phyloP scores from a whole-genome alignment of 2,888 invertebrate genomes.

The Andrena flavipes region DNA sequence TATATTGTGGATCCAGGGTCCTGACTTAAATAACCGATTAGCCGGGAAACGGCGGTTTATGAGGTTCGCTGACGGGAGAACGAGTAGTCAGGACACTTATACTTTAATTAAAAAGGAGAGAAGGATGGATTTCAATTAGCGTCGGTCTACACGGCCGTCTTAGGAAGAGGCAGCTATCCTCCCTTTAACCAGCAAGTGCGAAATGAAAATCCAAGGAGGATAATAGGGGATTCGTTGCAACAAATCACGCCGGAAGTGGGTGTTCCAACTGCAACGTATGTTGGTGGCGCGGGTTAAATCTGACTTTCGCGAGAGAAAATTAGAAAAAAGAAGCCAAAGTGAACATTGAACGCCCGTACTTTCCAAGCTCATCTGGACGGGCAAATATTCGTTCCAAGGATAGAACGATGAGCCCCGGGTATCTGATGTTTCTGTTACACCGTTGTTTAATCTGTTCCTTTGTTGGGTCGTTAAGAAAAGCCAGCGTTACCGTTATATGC shows the following conservation, averaged over 20 bases:
- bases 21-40: neutral
- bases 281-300: neutral
- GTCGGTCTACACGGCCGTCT: conserved; percentile 21
- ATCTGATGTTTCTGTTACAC: conserved; percentile 19
- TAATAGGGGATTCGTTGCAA: conserved; percentile 30
- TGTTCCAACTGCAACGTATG: conserved; percentile 21
- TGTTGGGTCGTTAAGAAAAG: conserved; percentile 48
- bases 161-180: conserved; percentile 11
- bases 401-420: neutral
- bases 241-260: conserved; percentile 33
- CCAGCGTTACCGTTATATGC: conserved; percentile 36
- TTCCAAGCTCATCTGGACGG: neutral
- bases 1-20: conserved; percentile 3
- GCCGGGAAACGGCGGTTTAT: neutral
- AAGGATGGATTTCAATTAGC: conserved; percentile 60
- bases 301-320: conserved; percentile 10
- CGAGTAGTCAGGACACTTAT: conserved; percentile 24
- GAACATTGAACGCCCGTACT: neutral
- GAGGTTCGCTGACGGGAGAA: conserved; percentile 5
- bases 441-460: conserved; percentile 44
- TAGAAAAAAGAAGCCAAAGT: conserved; percentile 12
- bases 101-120: conserved; percentile 56
- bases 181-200: conserved; percentile 1
- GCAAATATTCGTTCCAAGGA: conserved; percentile 1
- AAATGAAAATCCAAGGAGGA: conserved; percentile 48